Evolutionary conservation across 2,113 vertebrate species (phyloP).

Genomic region (Capreolus pygargus): DNA sequence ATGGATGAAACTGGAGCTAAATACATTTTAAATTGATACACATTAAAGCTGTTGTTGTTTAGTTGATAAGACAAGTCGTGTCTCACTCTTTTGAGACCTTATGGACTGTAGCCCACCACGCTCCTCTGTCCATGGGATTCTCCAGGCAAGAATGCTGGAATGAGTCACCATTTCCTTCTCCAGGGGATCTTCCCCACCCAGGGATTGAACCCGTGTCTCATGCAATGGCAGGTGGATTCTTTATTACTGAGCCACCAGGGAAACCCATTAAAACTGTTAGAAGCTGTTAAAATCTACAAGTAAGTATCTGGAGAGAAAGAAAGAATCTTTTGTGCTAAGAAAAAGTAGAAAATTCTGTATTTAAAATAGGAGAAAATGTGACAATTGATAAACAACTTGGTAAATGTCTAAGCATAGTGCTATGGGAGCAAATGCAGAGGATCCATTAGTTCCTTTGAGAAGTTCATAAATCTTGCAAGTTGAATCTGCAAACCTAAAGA

Average conservation of each 20-base stretch:
- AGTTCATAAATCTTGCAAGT: slow-evolving; percentile 42
- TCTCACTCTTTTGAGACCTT: not conserved
- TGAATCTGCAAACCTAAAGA: slow-evolving; percentile 49
- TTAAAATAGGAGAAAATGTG: slow-evolving; percentile 9
- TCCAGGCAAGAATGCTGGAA: not conserved
- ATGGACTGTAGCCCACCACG: not conserved
- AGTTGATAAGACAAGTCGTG: not conserved
- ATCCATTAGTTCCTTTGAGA: slow-evolving; percentile 27
- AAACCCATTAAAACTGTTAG: not conserved
- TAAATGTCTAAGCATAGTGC: slow-evolving; percentile 19
- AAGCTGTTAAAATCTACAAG: not conserved
- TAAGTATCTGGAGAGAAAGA: not conserved
- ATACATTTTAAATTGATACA: not conserved
- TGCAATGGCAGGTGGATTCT: not conserved
- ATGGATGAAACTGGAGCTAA: not conserved
- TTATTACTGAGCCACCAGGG: not conserved
- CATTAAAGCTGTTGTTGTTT: not conserved
- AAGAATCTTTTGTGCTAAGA: not conserved
- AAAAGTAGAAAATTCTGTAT: slow-evolving; percentile 12
- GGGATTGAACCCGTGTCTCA: not conserved
- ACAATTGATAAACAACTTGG: slow-evolving; percentile 29
- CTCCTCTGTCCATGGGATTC: not conserved
- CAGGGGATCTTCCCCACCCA: not conserved
- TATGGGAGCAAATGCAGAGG: not conserved
- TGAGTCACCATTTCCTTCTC: not conserved